Base-by-base conservation (phyloP, 2,797 vertebrate species). In the Pseudochaenichthys georgianus region DNA sequence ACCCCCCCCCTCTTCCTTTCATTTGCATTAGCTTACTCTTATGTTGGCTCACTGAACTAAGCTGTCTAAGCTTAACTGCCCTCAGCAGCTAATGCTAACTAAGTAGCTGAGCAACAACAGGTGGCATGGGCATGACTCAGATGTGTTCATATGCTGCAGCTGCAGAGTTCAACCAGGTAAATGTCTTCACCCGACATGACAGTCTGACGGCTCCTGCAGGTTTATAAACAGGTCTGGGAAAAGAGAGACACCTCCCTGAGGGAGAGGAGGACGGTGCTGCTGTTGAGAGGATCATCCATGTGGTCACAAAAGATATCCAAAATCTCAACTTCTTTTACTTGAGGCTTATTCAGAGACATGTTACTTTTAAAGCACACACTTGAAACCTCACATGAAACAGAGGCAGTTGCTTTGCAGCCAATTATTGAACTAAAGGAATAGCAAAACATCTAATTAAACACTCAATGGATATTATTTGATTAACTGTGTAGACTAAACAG, bases 31-130 rank as follows among this genome's bases (percentile, higher is more conserved):
- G 57, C 64, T 71, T 67, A 64, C 70, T 73, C 75, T 77, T 59
- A 68, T 91, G 88, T 73, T 88, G 85, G 90, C 88, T 92, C 89
- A 89, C 87, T 89, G 83, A 93, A 81, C 83, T 92, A 92, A 93
- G 87, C 89, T 90, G 80, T 86, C 73, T 80, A 85, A 93, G 91
- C 89, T 92, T 90, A 92, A 79, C 85, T 86, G 71, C 76, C 83
- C 80, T 80, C 67, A 3, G 72, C 79, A 82, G 88, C 87, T 93
- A 90, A 94, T 88, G 86, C 87, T 90, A 90, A 83, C 83, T 92
- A 93, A 93, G 92, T 76, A 90, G 86, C 85, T 85, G 90, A 80
- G 84, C 59, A 84, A 53, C 85, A 92, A 74, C 90, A 93, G 91
- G 90, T 93, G 89, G 88, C 67, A 82, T 66, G 45, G 48, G 51